A percentile compares a stretch with the other conserved stretches of the same genome.
Evolutionary conservation across 2,888 invertebrate species (phyloP).

Genomic region (Cheilosia scutellata): DNA sequence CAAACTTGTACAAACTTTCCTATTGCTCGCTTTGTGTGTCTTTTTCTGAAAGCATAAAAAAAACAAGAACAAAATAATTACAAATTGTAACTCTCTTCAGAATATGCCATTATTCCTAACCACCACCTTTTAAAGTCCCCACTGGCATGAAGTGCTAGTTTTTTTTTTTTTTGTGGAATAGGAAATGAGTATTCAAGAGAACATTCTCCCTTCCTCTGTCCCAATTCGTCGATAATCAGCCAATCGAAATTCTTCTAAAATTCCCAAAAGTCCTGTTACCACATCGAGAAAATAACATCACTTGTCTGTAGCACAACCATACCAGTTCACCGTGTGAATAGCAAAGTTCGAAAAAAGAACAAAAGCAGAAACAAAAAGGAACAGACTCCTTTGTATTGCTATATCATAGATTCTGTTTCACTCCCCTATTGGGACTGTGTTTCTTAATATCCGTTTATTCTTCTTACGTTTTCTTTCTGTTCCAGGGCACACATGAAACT

Average conservation of each 20-base stretch:
- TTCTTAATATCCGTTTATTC: slow-evolving; percentile 76
- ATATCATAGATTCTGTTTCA: slow-evolving; percentile 28
- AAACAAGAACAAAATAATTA: slow-evolving; percentile 10
- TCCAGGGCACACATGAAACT: slow-evolving; percentile 93
- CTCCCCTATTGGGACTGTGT: slow-evolving; percentile 59
- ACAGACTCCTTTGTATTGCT: slow-evolving; percentile 50
- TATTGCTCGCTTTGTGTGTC: too few relatives aligned
- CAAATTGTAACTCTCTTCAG: slow-evolving; percentile 19
- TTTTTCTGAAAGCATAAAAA: neutral
- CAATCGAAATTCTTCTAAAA: slow-evolving; percentile 58
- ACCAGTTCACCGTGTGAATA: slow-evolving; percentile 44
- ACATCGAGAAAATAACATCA: slow-evolving; percentile 52
- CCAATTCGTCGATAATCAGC: slow-evolving; percentile 68
- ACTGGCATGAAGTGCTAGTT: slow-evolving; percentile 19
- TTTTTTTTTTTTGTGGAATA: slow-evolving; percentile 51
- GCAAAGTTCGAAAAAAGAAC: slow-evolving; percentile 26
- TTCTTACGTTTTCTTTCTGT: slow-evolving; percentile 70
- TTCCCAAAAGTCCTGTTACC: slow-evolving; percentile 72
- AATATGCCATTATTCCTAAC: neutral
- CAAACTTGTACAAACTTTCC: too few relatives aligned
- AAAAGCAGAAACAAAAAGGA: slow-evolving; percentile 45
- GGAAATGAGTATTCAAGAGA: slow-evolving; percentile 43
- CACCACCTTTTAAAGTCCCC: slow-evolving; percentile 3
- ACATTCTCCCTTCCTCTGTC: neutral
- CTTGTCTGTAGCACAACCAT: slow-evolving; percentile 37